Base-by-base conservation (phyloP, 1,140 invertebrate species). In the Ips nitidus region DNA sequence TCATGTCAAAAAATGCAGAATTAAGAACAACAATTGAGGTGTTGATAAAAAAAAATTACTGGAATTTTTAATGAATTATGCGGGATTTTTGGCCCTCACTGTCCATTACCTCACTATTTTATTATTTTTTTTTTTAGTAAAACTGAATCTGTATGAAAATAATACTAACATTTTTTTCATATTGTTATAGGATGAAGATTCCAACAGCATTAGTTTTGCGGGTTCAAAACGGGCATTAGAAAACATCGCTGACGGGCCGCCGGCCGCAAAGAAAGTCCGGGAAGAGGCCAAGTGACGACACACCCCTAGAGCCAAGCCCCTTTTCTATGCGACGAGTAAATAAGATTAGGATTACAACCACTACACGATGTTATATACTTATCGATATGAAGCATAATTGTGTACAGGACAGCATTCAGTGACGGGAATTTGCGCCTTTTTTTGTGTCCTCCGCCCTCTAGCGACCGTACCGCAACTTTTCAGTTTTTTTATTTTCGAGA, bases 221-320 rank as follows among this genome's bases (percentile, higher is more conserved):
- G 60, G 60, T 52, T 74, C 69, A 66, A 80, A 80, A 73, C 64
- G 79, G 66, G 75, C 75, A 52, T 61, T 77, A 22, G 80, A 81
- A 59, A 78, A 75, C 6, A 37, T 42, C 5, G 36, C 56, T 41
- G 74, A 78, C 45, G 78, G 75, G 61, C 74, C 71, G 53, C 76
- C 79, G 36, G 73, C 77, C 39, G 77, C 73, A 72, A 81, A 81
- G 75, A 81, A 80, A 76, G 70, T 74, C 41, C 80, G 78, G 74
- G 75, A 79, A 39, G 76, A 80, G 61, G 76, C 78, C 67, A 81
- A 81, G 80, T 81, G 80, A 81, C 80, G 77, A 75, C 72, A 62
- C 70, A 65, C 57, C 45, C 40, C 57, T 52, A 4, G 42, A 57
- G 52, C 47, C 43, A 64, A 36, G 41, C 62, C 61, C 52, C 42